Evolutionary conservation across 2,113 vertebrate genomes (phyloP).

Genomic region (Ptilonorhynchus violaceus): DNA sequence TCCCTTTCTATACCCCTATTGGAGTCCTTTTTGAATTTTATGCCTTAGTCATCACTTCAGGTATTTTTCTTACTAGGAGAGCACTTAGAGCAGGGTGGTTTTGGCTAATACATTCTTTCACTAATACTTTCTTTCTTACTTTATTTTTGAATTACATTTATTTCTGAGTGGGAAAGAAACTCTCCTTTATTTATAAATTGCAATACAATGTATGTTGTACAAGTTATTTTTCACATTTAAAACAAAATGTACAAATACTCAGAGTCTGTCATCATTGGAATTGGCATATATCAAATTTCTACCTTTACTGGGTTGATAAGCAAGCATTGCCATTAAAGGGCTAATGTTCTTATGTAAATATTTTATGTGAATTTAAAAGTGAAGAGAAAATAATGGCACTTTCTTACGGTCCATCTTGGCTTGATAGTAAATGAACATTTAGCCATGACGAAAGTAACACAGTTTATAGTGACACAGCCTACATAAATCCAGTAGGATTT

Average conservation of each 20-base stretch:
- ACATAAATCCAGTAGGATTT: not conserved
- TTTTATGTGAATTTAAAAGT: not conserved
- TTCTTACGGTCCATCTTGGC: not conserved
- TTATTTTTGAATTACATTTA: not conserved
- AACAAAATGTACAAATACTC: not conserved
- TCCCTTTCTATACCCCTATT: not conserved
- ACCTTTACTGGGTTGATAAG: not conserved
- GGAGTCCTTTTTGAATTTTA: not conserved
- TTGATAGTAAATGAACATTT: not conserved
- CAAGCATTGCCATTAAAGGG: not conserved
- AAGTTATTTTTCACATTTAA: not conserved
- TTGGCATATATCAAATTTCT: not conserved
- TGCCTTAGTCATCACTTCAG: not conserved
- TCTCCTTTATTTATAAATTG: not conserved
- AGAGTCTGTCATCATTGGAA: accelerated
- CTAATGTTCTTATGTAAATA: not conserved
- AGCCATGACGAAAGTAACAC: not conserved
- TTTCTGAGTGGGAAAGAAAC: not conserved
- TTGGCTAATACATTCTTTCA: not conserved
- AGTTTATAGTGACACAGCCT: not conserved
- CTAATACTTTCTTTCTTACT: not conserved
- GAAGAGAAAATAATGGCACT: not conserved
- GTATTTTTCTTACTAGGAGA: not conserved
- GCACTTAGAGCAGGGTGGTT: not conserved
- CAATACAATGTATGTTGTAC: not conserved